Evolutionary conservation across 2,888 invertebrate species (phyloP).

Genomic region (Drosophila mimica): DNA sequence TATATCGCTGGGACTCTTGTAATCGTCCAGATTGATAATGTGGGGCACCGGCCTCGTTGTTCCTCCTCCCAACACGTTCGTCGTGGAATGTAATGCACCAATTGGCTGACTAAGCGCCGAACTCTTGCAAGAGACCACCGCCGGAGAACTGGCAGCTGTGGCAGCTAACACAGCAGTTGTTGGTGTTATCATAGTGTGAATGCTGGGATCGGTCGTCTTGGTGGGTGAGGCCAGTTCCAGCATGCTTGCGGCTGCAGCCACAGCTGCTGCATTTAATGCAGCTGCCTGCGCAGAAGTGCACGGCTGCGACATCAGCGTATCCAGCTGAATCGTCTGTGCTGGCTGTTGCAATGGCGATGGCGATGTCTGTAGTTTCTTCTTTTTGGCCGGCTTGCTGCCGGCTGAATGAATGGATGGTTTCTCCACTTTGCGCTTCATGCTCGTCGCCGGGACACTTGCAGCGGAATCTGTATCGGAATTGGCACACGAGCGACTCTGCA

Average conservation of each 20-base stretch:
- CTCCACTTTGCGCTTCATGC: slow-evolving; percentile 56
- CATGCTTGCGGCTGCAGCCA: slow-evolving; percentile 46
- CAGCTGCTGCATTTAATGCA: slow-evolving; percentile 45
- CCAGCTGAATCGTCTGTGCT: slow-evolving; percentile 36
- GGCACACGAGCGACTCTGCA: slow-evolving; percentile 55
- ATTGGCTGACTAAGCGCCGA: slow-evolving; percentile 24
- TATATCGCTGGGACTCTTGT: slow-evolving; percentile 82
- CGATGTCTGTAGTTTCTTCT: slow-evolving; percentile 39
- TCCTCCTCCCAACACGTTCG: slow-evolving; percentile 8
- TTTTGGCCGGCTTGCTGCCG: slow-evolving; percentile 44
- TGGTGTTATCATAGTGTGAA: slow-evolving; percentile 76
- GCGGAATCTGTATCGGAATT: slow-evolving; percentile 78
- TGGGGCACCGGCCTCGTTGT: slow-evolving; percentile 68
- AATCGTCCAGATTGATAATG: slow-evolving; percentile 83
- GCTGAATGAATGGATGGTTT: slow-evolving; percentile 16
- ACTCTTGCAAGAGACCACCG: slow-evolving; percentile 21
- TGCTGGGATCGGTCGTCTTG: slow-evolving; percentile 83
- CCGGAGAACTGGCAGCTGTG: slow-evolving; percentile 21
- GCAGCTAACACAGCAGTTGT: slow-evolving; percentile 11
- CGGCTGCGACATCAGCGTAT: slow-evolving; percentile 50
- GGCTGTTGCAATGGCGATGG: slow-evolving; percentile 16
- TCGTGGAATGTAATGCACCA: slow-evolving; percentile 71
- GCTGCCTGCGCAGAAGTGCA: slow-evolving; percentile 68
- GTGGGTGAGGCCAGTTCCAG: slow-evolving; percentile 75
- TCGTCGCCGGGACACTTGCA: slow-evolving; percentile 59